Evolutionary conservation across 2,797 vertebrate genomes (phyloP), one percentile per base, ranked within the genome.

Genomic region (Danio kyathit): DNA sequence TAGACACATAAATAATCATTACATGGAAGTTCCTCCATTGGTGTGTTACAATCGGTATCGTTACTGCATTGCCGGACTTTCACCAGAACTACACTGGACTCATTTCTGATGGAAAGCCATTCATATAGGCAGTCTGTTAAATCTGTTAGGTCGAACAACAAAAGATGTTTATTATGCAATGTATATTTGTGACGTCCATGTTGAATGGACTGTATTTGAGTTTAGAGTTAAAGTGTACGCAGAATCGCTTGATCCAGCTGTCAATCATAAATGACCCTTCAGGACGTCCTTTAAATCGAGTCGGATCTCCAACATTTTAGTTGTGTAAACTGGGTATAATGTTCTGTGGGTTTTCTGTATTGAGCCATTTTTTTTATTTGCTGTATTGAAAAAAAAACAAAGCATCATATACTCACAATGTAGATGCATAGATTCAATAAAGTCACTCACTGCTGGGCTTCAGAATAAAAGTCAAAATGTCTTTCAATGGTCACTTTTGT

Each of bases 401-500:
- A 43, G 56, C 66, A 61, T 48, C 46, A 61, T 61, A 17, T 52
- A 21, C 43, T 41, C 5, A 56, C 66, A 71, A 41, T 61, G 67
- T 71, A 60, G 46, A 79, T 12, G 16, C 41, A 17, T 61, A 51
- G 65, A 49, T 16, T 51, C 64, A 78, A 38, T 43, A 52, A 71
- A 79, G 12, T 46, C 67, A 44, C 40, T 63, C 73, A 75, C 49
- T 76, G 40, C 17, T 70, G 46, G 57, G 59, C 59, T 82, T 79
- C n/a, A 40, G n/a, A 79, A 72, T 64, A 80, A 72, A 72, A 29
- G 29, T 71, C 38, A 79, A 41, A 49, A 74, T 74, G 40, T 79
- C 46, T 52, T 79, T 59, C 19, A 59, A 40, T 2, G 54, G 7
- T 66, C 41, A 13, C 19, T 2, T 54, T 13, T 41, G 40, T 69